Conservation (phyloP, 2,797 vertebrate genomes). For the Thaleichthys pacificus region DNA sequence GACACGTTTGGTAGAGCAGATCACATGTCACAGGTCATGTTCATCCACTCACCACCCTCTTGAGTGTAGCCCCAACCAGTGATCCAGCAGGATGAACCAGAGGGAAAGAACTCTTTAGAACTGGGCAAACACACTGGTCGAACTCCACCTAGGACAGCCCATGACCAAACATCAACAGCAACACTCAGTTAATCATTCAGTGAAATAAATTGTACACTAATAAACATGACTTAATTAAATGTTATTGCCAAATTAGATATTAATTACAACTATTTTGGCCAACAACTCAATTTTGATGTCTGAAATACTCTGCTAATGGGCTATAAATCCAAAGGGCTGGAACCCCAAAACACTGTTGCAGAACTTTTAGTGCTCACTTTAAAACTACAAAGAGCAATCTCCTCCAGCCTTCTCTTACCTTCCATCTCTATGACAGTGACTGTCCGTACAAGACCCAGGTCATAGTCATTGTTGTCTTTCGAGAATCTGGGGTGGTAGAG, state of each 20-base stretch:
- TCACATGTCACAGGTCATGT: too few relatives aligned
- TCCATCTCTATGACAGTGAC: conserved; percentile 61
- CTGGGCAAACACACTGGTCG: conserved; percentile 77
- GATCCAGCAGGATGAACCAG: conserved; percentile 73
- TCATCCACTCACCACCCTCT: conserved; percentile 65
- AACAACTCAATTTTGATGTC: too few relatives aligned
- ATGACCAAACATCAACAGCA: neutral
- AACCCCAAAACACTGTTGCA: too few relatives aligned
- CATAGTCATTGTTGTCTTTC: conserved; percentile 71
- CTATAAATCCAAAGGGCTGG: too few relatives aligned
- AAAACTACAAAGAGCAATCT: neutral
- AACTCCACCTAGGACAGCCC: conserved; percentile 59
- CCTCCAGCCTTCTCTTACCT: conserved; percentile 45
- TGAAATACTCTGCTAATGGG: too few relatives aligned
- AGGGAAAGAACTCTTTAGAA: conserved; percentile 58
- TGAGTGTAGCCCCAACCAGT: conserved; percentile 76
- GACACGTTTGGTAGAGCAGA: too few relatives aligned
- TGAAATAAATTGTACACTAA: too few relatives aligned
- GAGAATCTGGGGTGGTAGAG: conserved; percentile 67
- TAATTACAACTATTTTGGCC: too few relatives aligned
- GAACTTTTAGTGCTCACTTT: too few relatives aligned
- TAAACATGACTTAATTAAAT: too few relatives aligned
- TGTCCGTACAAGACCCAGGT: conserved; percentile 76
- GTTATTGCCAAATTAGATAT: too few relatives aligned
- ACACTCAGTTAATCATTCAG: neutral